These are phyloP conservation scores for Watsonalla cultraria DNA, from an alignment of 2,888 invertebrate species.

Conservation along the genomic window DNA sequence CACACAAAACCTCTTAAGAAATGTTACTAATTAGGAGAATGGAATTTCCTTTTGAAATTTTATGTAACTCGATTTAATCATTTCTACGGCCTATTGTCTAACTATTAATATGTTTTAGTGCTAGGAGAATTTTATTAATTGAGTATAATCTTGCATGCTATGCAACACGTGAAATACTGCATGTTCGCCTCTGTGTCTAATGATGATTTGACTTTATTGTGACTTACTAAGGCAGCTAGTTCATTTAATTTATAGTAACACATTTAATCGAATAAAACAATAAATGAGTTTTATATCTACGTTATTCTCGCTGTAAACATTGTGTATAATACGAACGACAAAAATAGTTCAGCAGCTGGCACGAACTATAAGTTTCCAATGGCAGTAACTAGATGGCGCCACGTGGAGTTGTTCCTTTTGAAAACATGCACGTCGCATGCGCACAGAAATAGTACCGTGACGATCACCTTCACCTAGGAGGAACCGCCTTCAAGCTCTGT, in stretches of 20 bases:
- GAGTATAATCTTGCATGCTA: too few relatives aligned
- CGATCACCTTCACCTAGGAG: slow-evolving; percentile 76
- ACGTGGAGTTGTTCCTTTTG: slow-evolving; percentile 34
- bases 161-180: too few relatives aligned
- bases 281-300: slow-evolving; percentile 15
- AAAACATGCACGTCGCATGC: slow-evolving; percentile 54
- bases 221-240: background rate
- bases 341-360: slow-evolving; percentile 70
- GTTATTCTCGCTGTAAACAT: slow-evolving; percentile 33
- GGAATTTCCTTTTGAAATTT: background rate
- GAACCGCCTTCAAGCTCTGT: slow-evolving; percentile 38
- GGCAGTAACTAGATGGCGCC: slow-evolving; percentile 66
- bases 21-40: background rate
- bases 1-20: slow-evolving; percentile 2
- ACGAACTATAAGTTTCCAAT: slow-evolving; percentile 44
- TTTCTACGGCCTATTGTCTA: too few relatives aligned
- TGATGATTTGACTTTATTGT: too few relatives aligned
- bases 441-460: slow-evolving; percentile 66
- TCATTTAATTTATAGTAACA: background rate
- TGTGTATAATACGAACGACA: slow-evolving; percentile 36
- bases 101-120: too few relatives aligned
- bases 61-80: too few relatives aligned
- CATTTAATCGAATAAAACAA: slow-evolving; percentile 14
- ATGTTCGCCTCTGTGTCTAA: too few relatives aligned
- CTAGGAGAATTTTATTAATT: too few relatives aligned